Percentiles rank a stretch among this genome's conserved stretches.
phyloP scores from a whole-genome alignment of 2,797 vertebrate genomes.

The Semaprochilodus insignis region DNA sequence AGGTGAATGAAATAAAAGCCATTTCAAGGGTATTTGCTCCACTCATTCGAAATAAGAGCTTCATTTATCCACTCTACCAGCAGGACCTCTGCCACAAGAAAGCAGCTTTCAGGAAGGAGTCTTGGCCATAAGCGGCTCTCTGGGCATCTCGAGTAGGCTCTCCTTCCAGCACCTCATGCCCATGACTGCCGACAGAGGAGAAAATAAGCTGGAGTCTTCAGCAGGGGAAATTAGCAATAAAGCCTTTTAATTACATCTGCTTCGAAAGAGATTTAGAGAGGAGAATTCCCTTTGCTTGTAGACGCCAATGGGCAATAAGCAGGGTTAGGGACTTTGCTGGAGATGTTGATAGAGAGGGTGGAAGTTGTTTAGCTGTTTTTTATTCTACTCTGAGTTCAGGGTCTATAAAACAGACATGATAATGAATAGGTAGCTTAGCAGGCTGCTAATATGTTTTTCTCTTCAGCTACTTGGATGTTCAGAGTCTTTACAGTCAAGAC shows the following conservation, averaged over 20 bases:
- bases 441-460: not conserved
- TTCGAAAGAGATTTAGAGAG: slow-evolving; percentile 37
- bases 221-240: slow-evolving; percentile 34
- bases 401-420: not conserved
- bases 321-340: slow-evolving; percentile 22
- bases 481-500: not conserved
- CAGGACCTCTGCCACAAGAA: slow-evolving; percentile 8
- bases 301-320: slow-evolving; percentile 15
- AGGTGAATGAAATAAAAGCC: not conserved
- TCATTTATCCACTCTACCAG: slow-evolving; percentile 25
- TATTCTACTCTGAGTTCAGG: not conserved
- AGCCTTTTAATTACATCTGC: slow-evolving; percentile 44
- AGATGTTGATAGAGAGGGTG: slow-evolving; percentile 18
- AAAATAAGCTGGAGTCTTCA: slow-evolving; percentile 19
- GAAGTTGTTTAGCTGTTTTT: not conserved
- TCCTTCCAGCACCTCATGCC: not conserved
- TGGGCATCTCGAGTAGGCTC: not conserved
- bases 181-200: slow-evolving; percentile 2
- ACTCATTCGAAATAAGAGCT: slow-evolving; percentile 28
- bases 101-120: slow-evolving; percentile 6
- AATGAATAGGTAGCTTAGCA: not conserved
- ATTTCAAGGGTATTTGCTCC: not conserved
- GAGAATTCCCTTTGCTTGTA: slow-evolving; percentile 26
- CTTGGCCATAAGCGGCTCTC: slow-evolving; percentile 15
- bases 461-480: too few relatives aligned